Evolutionary conservation across 2,113 vertebrate genomes (phyloP), one percentile per base, ranked within the genome.

Genomic region (Phainopepla nitens): DNA sequence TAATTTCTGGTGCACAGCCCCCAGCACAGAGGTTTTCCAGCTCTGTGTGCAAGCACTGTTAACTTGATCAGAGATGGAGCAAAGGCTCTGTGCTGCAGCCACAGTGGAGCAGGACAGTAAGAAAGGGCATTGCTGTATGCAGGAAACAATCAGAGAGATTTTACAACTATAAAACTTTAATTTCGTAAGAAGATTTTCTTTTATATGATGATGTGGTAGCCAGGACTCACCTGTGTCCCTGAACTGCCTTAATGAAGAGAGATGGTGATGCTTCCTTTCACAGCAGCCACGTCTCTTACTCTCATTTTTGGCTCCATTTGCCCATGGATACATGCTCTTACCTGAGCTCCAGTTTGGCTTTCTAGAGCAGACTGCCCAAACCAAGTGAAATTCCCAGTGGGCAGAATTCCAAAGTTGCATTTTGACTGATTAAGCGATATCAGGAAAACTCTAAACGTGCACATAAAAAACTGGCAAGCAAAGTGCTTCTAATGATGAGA

Each of bases 391-490:
- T 81, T 72, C 90, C 89, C 88, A 70, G 58, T 61, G 93, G 97
- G 96, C 95, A 86, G 64, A 81, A 61, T 35, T 96, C 97, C 97
- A 97, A 91, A 68, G 53, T n/a, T 94, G 89, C 83, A 84, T 91
- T 96, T 92, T 96, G 96, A 95, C 97, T 97, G 95, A 98, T 97
- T 93, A 92, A 97, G 91, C 95, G 97, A 82, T 89, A 96, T 90
- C 80, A 97, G 87, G 83, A 94, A 97, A 96, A 91, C 69, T 94
- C 91, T 93, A 97, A 97, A 96, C 73, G 92, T 36, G 94, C 97
- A 96, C 11, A 2, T 68, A 90, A 58, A 58, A 94, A 96, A 89
- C 31, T 93, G 96, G 93, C 97, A 97, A 93, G 95, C 73, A 70
- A 92, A 94, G 58, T 70, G 94, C 91, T 95, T 80, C 95, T 89